Percentiles rank a stretch among this genome's conserved stretches.
phyloP scores from a whole-genome alignment of 2,888 invertebrate species.

The Ectobius pallidus region DNA sequence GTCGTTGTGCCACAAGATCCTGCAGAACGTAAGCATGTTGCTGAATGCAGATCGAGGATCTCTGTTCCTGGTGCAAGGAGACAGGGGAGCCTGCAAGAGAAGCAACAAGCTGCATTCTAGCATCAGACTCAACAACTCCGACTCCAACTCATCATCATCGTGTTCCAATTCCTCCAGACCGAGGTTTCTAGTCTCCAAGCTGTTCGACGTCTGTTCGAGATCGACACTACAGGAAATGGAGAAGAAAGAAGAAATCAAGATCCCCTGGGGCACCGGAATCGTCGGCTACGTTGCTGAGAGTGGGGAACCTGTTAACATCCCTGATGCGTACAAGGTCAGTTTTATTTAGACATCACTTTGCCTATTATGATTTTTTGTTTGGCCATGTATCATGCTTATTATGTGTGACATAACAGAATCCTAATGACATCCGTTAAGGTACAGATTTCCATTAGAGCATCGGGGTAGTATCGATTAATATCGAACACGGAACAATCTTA shows the following conservation, averaged over 20 bases:
- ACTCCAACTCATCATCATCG: neutral
- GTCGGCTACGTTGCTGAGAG: conserved; percentile 94
- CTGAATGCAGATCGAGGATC: conserved; percentile 93
- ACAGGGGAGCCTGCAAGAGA: conserved; percentile 55
- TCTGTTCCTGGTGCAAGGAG: conserved; percentile 86
- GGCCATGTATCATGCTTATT: too few species aligned
- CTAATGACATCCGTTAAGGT: too few species aligned
- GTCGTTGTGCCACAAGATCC: conserved; percentile 93
- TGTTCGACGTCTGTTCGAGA: conserved; percentile 93
- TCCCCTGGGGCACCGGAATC: conserved; percentile 95
- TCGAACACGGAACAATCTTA: too few species aligned
- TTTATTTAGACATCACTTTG: neutral
- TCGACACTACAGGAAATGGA: conserved; percentile 93
- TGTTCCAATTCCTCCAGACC: conserved; percentile 37
- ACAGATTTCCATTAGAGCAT: too few species aligned
- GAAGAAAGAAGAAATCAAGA: conserved; percentile 88
- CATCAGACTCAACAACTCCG: neutral
- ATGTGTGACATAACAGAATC: too few species aligned
- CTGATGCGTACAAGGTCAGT: conserved; percentile 88
- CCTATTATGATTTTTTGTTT: too few species aligned
- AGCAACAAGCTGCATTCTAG: neutral
- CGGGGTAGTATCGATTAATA: too few species aligned
- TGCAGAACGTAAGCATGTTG: conserved; percentile 91
- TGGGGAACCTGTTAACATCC: conserved; percentile 92
- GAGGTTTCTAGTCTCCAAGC: conserved; percentile 87